Percentiles rank a stretch among this genome's conserved stretches.
phyloP scores from a whole-genome alignment of 2,888 invertebrate genomes.

The Phorcus lineatus region DNA sequence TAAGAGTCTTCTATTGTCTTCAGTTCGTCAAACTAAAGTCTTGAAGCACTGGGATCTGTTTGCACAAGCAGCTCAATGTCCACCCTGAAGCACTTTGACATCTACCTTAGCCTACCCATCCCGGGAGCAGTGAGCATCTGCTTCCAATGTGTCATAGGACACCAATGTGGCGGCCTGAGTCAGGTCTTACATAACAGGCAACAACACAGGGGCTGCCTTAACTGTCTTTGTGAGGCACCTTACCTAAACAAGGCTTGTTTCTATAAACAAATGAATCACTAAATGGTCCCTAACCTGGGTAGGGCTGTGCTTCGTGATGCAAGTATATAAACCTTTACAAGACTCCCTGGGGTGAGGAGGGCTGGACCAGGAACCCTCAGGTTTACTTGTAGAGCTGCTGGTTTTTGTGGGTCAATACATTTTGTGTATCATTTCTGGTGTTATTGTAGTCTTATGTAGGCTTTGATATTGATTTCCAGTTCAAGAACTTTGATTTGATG shows the following conservation, averaged over 20 bases:
- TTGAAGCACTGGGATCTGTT: too few species aligned
- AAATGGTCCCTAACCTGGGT: not conserved
- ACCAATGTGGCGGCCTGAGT: not conserved
- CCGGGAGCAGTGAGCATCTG: not conserved
- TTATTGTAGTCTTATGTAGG: too few species aligned
- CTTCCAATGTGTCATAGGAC: not conserved
- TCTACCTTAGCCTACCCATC: not conserved
- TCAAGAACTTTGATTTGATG: too few species aligned
- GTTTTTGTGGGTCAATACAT: too few species aligned
- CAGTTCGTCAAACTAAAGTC: too few species aligned
- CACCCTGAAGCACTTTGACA: too few species aligned
- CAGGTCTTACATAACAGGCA: not conserved
- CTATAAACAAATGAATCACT: constrained; percentile 1
- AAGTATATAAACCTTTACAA: constrained; percentile 1
- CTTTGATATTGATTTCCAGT: too few species aligned
- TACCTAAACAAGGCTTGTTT: not conserved
- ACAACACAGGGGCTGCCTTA: not conserved
- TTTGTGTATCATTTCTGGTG: too few species aligned
- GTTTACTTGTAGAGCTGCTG: too few species aligned
- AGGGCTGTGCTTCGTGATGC: not conserved
- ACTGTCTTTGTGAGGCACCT: not conserved
- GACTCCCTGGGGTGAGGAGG: not conserved
- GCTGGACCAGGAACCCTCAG: too few species aligned
- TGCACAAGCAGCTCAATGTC: too few species aligned
- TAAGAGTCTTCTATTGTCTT: too few species aligned